A percentile compares a stretch with the other conserved stretches of the same genome.
phyloP scores from a whole-genome alignment of 2,888 invertebrate species.

The Synergus gifuensis region DNA sequence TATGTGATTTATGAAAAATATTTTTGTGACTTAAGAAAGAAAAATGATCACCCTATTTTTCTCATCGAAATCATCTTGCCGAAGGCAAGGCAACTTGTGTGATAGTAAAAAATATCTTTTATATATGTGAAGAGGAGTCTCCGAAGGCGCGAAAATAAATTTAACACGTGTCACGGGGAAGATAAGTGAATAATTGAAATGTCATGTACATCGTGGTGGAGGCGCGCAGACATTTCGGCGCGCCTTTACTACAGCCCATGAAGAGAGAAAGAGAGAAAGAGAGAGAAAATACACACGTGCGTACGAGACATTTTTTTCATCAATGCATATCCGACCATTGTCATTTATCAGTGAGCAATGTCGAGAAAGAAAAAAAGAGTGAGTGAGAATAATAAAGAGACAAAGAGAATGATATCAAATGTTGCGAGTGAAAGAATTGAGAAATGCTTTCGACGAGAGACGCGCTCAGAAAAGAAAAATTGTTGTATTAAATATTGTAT shows the following conservation, averaged over 20 bases:
- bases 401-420: slow-evolving; percentile 48
- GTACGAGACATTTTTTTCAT: neutral
- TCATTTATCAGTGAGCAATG: slow-evolving; percentile 56
- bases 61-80: neutral
- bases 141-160: neutral
- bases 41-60: neutral
- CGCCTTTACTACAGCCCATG: neutral
- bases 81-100: neutral
- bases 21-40: neutral
- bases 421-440: slow-evolving; percentile 46
- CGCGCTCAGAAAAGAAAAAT: slow-evolving; percentile 59
- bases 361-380: slow-evolving; percentile 44
- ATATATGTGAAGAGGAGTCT: neutral
- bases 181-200: slow-evolving; percentile 6
- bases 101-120: neutral
- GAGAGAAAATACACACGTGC: neutral
- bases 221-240: neutral
- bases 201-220: neutral
- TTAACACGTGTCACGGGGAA: neutral
- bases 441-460: slow-evolving; percentile 52
- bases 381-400: slow-evolving; percentile 51
- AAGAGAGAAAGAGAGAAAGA: neutral
- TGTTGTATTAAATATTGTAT: slow-evolving; percentile 67
- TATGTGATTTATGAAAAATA: neutral
- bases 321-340: slow-evolving; percentile 57